Base-by-base conservation (phyloP, 2,797 vertebrate species). In the Melanotaenia boesemani region DNA sequence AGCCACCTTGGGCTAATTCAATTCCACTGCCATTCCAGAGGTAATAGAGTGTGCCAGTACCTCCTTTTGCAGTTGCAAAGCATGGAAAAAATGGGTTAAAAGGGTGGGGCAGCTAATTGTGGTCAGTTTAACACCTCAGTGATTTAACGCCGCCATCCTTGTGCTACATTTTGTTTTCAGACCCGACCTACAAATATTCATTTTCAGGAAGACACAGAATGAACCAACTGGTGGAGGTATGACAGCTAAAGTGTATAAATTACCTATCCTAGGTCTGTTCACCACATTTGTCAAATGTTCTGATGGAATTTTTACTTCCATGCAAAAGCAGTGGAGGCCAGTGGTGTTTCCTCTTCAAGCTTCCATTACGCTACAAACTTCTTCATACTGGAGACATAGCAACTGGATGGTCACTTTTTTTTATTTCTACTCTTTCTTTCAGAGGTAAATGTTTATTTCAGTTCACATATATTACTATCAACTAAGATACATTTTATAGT, bases 1-100 rank as follows among this genome's bases (percentile, higher is more conserved):
- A 86, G 85, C 88, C 91, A 89, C 89, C 86, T 83, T 81, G 81
- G 79, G 89, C 87, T 91, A 90, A 92, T 92, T 89, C 82, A 81
- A 91, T 90, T 86, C 87, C 74, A 62, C 72, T 34, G 68, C 82
- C 78, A 82, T 78, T 84, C 77, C 85, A 82, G 79, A 81, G 87
- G 81, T 86, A 90, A 90, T 72, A 74, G 85, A 79, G 79, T 82
- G 85, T 72, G 72, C 55, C 73, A 61, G 63, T 12, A 24, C 71
- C 77, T 82, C 75, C 72, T 68, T 41, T 10, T 18, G 61, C 67
- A 71, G 75, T 72, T 66, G 30, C 44, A 77, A 80, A n/a, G 63
- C 46, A 37, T 12, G 28, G 65, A 59, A 63, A 79, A 74, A 74
- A 57, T 56, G 78, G 83, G 80, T 71, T 36, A 1, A 66, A 55